Percentiles rank a stretch among this genome's conserved stretches.
Conservation (phyloP, 2,797 vertebrate species). For the Intellagama lesueurii region DNA sequence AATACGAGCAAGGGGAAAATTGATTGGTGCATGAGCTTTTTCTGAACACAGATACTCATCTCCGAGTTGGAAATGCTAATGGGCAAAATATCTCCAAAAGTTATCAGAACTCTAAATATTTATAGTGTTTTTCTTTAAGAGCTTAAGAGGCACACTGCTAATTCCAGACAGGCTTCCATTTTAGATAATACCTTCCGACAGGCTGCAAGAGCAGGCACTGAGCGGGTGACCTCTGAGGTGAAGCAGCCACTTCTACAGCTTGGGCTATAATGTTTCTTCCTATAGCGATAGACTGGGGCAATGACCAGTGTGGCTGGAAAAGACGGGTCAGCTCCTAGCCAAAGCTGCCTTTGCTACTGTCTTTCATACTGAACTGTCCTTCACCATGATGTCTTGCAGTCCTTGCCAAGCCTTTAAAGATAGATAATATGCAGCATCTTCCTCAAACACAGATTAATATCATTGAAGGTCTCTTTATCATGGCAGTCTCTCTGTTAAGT, state of each 20-base stretch:
- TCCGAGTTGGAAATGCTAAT: not conserved
- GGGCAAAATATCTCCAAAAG: not conserved
- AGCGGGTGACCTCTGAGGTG: not conserved
- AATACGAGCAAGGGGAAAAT: not conserved
- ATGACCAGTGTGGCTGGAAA: not conserved
- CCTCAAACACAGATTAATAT: not conserved
- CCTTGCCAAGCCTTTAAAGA: not conserved
- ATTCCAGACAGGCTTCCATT: conserved; percentile 8
- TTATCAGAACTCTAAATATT: conserved; percentile 3
- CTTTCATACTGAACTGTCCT: not conserved
- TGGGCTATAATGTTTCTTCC: conserved; percentile 4
- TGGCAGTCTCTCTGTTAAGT: not conserved
- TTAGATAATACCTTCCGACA: conserved; percentile 19
- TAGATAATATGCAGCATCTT: not conserved
- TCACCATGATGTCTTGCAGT: not conserved
- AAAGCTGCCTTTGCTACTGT: not conserved
- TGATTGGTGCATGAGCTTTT: not conserved
- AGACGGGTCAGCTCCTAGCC: not conserved
- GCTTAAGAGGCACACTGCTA: not conserved
- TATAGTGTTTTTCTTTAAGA: not conserved
- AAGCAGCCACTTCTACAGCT: conserved; percentile 19
- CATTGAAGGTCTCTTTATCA: not conserved
- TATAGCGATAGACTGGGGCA: not conserved
- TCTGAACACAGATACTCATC: not conserved
- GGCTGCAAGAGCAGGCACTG: conserved; percentile 16